Evolutionary conservation across 2,888 invertebrate genomes (phyloP), one percentile per base, ranked within the genome.

Genomic region (Nemotelus pantherinus): DNA sequence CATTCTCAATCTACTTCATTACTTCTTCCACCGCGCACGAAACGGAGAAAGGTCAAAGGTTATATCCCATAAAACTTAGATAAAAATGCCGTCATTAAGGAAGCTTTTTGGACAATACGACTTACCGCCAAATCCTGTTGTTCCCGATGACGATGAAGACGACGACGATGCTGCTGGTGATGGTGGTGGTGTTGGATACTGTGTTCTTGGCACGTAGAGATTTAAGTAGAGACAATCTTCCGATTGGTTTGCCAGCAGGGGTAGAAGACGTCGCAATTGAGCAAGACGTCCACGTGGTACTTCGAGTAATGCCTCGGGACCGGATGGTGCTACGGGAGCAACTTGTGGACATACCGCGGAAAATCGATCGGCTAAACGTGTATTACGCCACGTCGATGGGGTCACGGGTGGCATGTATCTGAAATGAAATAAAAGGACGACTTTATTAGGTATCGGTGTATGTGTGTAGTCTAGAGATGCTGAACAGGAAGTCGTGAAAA

Each of bases 191-290:
- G 77, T 63, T 48, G 77, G 77, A 77, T 77, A 77, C 50, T 60
- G 43, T 25, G 71, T 44, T 58, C 94, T 91, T 80, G 98, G 98
- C 81, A 97, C 95, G 89, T 97, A 99, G 82, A 99, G 92, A 89
- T 99, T 99, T 86, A 99, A 92, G 88, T 96, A 97, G 83, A 99
- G 93, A 87, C 99, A 99, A 90, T 99, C 98, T 89, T 99, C 99
- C 87, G 95, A 96, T 89, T 98, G 97, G 86, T 97, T 95, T 84
- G 92, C 92, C 79, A 98, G 90, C 82, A 95, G 89, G 39, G 96
- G 95, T 83, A 94, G 88, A 82, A 98, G 89, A 80, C 94, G 92
- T 84, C 95, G 93, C 79, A 98, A 90, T 86, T 96, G 94, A 43
- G 93, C 92, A 81, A 96, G 92, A 76, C 96, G 91, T 71, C 94